Evolutionary conservation across 2,888 invertebrate species (phyloP), one percentile per base, ranked within the genome.

Genomic region (Chrysolina haemoptera): DNA sequence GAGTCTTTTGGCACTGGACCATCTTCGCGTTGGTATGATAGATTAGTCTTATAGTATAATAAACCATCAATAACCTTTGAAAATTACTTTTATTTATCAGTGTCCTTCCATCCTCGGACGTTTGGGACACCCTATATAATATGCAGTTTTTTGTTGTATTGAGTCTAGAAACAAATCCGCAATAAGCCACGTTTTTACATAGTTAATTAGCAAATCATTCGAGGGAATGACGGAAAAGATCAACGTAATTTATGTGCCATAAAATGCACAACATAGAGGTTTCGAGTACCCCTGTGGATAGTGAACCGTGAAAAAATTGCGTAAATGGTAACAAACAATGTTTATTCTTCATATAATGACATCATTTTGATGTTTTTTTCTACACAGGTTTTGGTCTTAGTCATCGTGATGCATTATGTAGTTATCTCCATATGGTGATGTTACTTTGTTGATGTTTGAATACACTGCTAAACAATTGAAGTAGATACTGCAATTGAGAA

Each of bases 301-400:
- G 27, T 48, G n/a, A 14, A 10, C 48, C 66, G 66, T 66, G 50
- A 46, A 48, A 40, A 27, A 46, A 66, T 66, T 66, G 27, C 66
- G 66, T 35, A 66, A 66, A 66, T 50, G 27, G 50, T 46, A 27
- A 66, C 65, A 65, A 65, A 35, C 48, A 66, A 50, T 50, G 27
- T 50, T 50, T 66, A 35, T 62, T 35, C 48, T 66, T 66, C 4
- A 50, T 66, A n/a, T n/a, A 35, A 16, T 66, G 66, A 66, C 66
- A 66, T 66, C 66, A 66, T 50, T 22, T 9, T 27, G 22, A 50
- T 66, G 50, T 66, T 48, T 48, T 66, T 48, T 66, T 50, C 14
- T 0, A 50, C 12, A 43, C 27, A 12, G 20, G 5, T 16, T 27
- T 41, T 65, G 46, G 53, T 10, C 53, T 53, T 53, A 53, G 53